phyloP scores from a whole-genome alignment of 1,140 invertebrate genomes.

The Bombus confusus region DNA sequence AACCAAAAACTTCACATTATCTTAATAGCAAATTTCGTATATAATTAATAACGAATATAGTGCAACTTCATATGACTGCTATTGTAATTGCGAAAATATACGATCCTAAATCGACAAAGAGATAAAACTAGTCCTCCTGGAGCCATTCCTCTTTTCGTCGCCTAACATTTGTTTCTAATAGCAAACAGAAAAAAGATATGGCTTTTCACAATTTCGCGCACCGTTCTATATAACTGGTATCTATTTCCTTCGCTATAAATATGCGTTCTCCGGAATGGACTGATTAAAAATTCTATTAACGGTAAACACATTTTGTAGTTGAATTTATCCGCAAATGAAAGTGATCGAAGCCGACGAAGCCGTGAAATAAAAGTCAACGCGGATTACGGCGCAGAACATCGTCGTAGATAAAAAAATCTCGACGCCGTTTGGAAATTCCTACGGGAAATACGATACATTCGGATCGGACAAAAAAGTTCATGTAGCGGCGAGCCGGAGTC shows the following conservation, averaged over 20 bases:
- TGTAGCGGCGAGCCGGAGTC: conserved; percentile 37
- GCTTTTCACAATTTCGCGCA: too few species aligned
- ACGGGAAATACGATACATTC: conserved; percentile 35
- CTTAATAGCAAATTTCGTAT: too few species aligned
- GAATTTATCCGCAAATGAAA: conserved; percentile 53
- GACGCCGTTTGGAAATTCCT: conserved; percentile 49
- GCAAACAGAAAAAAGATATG: too few species aligned
- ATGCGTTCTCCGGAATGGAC: background rate
- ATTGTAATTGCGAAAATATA: background rate
- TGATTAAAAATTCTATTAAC: background rate
- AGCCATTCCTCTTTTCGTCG: background rate
- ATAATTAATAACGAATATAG: too few species aligned
- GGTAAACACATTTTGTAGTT: conserved; percentile 43
- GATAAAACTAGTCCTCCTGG: too few species aligned
- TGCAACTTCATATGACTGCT: too few species aligned
- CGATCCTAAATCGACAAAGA: background rate
- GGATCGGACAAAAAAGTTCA: conserved; percentile 4
- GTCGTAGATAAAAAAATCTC: conserved; percentile 62
- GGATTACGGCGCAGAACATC: conserved; percentile 43
- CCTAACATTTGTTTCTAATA: background rate
- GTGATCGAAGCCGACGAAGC: conserved; percentile 52
- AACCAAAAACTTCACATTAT: too few species aligned
- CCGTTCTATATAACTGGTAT: too few species aligned
- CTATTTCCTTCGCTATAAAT: background rate
- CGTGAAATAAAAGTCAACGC: conserved; percentile 54